phyloP scores from a whole-genome alignment of 2,888 invertebrate species.

The Nowickia ferox region DNA sequence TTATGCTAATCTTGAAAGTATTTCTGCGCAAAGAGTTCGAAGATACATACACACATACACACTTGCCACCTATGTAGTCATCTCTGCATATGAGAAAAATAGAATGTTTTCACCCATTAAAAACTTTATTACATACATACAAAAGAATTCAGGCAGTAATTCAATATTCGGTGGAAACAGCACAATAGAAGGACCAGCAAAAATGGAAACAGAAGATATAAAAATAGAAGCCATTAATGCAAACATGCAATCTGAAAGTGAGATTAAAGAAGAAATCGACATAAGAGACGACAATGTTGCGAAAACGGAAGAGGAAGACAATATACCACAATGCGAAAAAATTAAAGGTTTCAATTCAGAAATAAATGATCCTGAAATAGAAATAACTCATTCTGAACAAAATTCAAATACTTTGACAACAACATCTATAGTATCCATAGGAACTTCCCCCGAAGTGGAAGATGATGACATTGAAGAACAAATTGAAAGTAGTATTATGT shows the following conservation, averaged over 20 bases:
- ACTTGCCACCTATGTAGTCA: constrained; percentile 1
- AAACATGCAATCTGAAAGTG: constrained; percentile 40
- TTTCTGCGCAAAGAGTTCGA: not conserved
- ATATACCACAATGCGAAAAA: not conserved
- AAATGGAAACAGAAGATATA: constrained; percentile 63
- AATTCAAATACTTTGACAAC: not conserved
- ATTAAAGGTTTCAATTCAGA: not conserved
- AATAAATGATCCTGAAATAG: not conserved
- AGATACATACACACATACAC: not conserved
- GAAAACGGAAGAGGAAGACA: not conserved
- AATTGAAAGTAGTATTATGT: constrained; percentile 78
- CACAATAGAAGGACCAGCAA: constrained; percentile 53
- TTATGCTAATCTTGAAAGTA: constrained; percentile 35
- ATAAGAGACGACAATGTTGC: not conserved
- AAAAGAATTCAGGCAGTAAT: constrained; percentile 82
- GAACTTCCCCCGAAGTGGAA: constrained; percentile 29
- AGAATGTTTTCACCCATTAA: constrained; percentile 82
- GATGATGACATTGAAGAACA: constrained; percentile 78
- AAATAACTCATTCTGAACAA: no score
- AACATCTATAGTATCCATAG: constrained; percentile 30
- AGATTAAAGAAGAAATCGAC: constrained; percentile 31
- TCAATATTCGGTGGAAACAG: constrained; percentile 79
- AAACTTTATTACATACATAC: constrained; percentile 82
- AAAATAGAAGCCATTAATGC: constrained; percentile 22
- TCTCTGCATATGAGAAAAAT: constrained; percentile 12